Percentiles rank a stretch among this genome's conserved stretches.
Evolutionary conservation across 2,888 invertebrate species (phyloP).

Genomic region (Criorhina ranunculi): DNA sequence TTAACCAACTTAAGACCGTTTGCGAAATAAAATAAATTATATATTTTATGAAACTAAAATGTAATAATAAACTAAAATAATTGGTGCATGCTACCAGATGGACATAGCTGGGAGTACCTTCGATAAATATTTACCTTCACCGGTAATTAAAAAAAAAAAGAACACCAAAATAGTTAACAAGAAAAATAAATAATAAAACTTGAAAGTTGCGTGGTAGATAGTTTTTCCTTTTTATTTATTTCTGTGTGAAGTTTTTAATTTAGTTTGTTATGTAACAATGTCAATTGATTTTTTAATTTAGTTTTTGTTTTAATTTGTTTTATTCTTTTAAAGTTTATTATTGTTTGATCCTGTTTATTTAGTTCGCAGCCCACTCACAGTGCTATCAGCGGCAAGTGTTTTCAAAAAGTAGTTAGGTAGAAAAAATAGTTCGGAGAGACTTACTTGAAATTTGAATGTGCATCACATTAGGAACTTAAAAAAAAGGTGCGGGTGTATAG

Average conservation of each 20-base stretch:
- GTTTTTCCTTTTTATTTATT: constrained; percentile 33
- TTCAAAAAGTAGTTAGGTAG: too few relatives aligned
- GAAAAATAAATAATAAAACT: constrained; percentile 49
- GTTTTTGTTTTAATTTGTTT: constrained; percentile 77
- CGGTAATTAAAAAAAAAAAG: constrained; percentile 78
- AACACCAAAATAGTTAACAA: constrained; percentile 51
- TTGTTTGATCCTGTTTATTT: constrained; percentile 43
- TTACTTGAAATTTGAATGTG: too few relatives aligned
- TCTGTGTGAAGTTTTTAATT: constrained; percentile 56
- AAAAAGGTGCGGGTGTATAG: too few relatives aligned
- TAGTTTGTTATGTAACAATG: constrained; percentile 17
- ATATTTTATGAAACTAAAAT: constrained; percentile 13
- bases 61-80: constrained; percentile 24
- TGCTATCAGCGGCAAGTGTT: constrained; percentile 50
- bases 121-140: constrained; percentile 78
- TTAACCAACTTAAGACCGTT: background rate
- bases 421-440: too few relatives aligned
- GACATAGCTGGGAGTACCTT: constrained; percentile 82
- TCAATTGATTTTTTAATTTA: constrained; percentile 78
- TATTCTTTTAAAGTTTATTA: constrained; percentile 33
- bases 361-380: constrained; percentile 67
- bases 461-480: too few relatives aligned
- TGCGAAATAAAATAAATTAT: constrained; percentile 8
- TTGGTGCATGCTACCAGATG: constrained; percentile 81
- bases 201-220: constrained; percentile 40